Base-by-base conservation (phyloP, 2,888 invertebrate genomes). In the Parascotia fuliginaria region DNA sequence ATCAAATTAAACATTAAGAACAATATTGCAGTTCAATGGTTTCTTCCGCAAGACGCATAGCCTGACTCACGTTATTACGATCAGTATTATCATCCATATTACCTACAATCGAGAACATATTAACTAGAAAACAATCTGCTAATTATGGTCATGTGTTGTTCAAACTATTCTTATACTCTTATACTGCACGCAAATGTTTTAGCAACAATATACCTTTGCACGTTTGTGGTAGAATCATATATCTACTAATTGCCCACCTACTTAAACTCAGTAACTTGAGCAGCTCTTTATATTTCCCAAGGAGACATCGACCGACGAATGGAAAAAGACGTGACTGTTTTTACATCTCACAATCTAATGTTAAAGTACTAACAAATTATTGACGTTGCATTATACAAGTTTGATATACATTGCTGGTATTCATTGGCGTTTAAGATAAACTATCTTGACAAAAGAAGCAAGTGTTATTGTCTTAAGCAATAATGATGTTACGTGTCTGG, bases 301-400 rank as follows among this genome's bases (percentile, higher is more conserved):
- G 69, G 65, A 77, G 73, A 77, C 81, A 73, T 70, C 73, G 76
- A 78, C 79, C 76, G 70, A 60, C 61, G 65, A 65, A 58, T 70
- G 54, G 49, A 70, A 75, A 63, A 58, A 77, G 65, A 79, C 81
- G 77, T 79, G 78, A 79, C 73, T 66, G 71, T 77, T 81, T 82
- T 81, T 74, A 64, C 61, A 65, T 72, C 54, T 56, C 47, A 52
- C 42, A 74, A 75, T 70, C 73, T 77, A 77, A 79, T 73, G 63
- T 60, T 56, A 61, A 4, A 6, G 7, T n/a, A n/a, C n/a, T n/a
- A 6, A 24, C 24, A 24, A 24, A 24, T 24, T 24, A 7, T 6
- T 3, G 24, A 1, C 7, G 24, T 7, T 7, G 3, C 7, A 6
- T 24, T 9, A 24, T 24, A 24, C 7, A 4, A 3, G 7, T 9